phyloP scores from a whole-genome alignment of 2,888 invertebrate species.

The Gortyna flavago region DNA sequence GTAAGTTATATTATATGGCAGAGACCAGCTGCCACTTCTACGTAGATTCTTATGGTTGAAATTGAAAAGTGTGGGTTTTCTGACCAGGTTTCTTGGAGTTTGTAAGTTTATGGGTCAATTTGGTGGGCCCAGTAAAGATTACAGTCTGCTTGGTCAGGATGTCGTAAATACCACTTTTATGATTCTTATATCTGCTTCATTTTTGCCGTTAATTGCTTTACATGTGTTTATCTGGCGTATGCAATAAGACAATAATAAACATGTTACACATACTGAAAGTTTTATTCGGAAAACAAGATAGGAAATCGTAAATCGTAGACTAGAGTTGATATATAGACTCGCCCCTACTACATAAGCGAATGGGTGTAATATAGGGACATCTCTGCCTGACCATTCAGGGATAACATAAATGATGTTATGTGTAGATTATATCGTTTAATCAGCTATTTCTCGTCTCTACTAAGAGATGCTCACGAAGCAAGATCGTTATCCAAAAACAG shows the following conservation, averaged over 20 bases:
- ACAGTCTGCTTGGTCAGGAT: slow-evolving; percentile 39
- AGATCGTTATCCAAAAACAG: neutral
- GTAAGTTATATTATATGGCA: neutral
- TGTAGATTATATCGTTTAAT: neutral
- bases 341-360: too few relatives aligned
- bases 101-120: slow-evolving; percentile 55
- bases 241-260: neutral
- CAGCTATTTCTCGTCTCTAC: neutral
- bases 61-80: slow-evolving; percentile 25
- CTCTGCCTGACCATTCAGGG: too few relatives aligned
- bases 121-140: slow-evolving; percentile 51
- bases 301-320: neutral
- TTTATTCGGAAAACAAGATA: neutral
- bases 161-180: slow-evolving; percentile 38
- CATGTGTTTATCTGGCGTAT: slow-evolving; percentile 17
- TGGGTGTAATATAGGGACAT: too few relatives aligned
- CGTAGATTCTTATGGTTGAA: too few relatives aligned
- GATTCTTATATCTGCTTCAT: slow-evolving; percentile 34
- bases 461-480: neutral
- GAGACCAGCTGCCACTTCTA: neutral
- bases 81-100: neutral
- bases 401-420: too few relatives aligned
- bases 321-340: too few relatives aligned
- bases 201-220: slow-evolving; percentile 37
- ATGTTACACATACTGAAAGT: neutral